Evolutionary conservation across 2,888 invertebrate genomes (phyloP), one percentile per base, ranked within the genome.

Genomic region (Drosophila colorata): DNA sequence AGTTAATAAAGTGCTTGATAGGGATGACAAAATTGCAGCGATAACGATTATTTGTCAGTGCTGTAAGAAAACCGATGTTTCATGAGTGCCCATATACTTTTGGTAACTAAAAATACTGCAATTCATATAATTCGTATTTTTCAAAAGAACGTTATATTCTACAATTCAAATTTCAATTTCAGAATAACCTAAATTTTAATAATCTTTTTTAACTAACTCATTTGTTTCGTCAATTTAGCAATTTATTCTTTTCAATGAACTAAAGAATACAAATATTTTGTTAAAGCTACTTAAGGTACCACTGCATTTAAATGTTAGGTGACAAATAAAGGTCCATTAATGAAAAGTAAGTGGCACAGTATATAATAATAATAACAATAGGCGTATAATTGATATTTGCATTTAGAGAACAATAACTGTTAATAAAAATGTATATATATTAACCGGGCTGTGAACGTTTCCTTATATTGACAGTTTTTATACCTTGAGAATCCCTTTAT

Each of bases 261-360:
- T 75, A 40, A 82, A 67, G 18, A 14, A 53, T 80, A 69, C 69
- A 73, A 80, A 44, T 72, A 44, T 41, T 28, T 44, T 80, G 51
- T 73, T 69, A 76, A 66, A 61, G 51, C 65, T 74, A 67, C 58
- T 84, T 61, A 61, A 64, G 53, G 52, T 84, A 78, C 66, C 67
- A 43, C 48, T 67, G 77, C 41, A 59, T 48, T 61, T 47, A 64
- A 73, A 43, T 63, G 8, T 53, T 33, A 40, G 18, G 43, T 47
- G 44, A 31, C 25, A 60, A 37, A 41, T 52, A 53, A 66, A 35
- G 16, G 38, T 49, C 25, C 28, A 46, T 35, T 14, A 28, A 40
- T 33, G 23, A 14, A 52, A 52, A 23, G 31, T 33, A 25, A 33
- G 44, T 61, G 44, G 31, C 65, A 65, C 38, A 31, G 20, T 31